These are phyloP conservation scores for Pachyrhynchus sulphureomaculatus DNA, from an alignment of 1,140 invertebrate genomes.

Conservation along the genomic window DNA sequence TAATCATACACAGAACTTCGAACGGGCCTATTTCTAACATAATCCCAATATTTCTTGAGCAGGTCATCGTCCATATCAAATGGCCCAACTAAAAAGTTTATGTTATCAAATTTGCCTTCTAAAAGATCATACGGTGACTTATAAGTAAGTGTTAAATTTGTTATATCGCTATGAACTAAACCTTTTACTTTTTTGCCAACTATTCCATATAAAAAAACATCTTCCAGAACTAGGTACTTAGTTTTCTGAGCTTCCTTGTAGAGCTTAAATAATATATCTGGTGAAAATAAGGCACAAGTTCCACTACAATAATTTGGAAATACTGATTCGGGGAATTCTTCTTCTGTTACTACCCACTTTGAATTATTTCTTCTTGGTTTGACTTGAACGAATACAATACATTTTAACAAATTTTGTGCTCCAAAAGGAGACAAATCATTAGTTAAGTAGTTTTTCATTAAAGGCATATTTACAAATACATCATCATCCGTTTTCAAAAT, in stretches of 20 bases:
- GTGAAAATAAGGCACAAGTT: conserved; percentile 70
- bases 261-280: conserved; percentile 64
- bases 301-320: conserved; percentile 72
- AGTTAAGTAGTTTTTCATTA: conserved; percentile 63
- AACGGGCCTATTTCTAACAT: not conserved
- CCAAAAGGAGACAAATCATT: conserved; percentile 53
- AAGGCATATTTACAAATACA: conserved; percentile 71
- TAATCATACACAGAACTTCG: not conserved
- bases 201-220: conserved; percentile 77
- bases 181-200: conserved; percentile 62
- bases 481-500: conserved; percentile 79
- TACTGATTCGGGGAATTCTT: conserved; percentile 62
- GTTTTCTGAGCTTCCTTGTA: conserved; percentile 27
- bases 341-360: conserved; percentile 74
- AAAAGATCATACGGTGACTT: not conserved
- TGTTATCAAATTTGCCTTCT: not conserved
- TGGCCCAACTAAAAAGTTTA: conserved; percentile 3
- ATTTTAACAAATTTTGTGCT: conserved; percentile 58
- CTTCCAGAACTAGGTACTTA: conserved; percentile 77
- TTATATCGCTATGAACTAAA: conserved; percentile 31
- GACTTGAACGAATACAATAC: conserved; percentile 53
- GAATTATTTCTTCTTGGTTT: conserved; percentile 66
- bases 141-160: not conserved
- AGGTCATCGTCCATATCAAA: not conserved
- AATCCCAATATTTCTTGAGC: not conserved